These are phyloP conservation scores for Trichechus manatus DNA, from an alignment of 2,113 vertebrate genomes.

Conservation along the genomic window DNA sequence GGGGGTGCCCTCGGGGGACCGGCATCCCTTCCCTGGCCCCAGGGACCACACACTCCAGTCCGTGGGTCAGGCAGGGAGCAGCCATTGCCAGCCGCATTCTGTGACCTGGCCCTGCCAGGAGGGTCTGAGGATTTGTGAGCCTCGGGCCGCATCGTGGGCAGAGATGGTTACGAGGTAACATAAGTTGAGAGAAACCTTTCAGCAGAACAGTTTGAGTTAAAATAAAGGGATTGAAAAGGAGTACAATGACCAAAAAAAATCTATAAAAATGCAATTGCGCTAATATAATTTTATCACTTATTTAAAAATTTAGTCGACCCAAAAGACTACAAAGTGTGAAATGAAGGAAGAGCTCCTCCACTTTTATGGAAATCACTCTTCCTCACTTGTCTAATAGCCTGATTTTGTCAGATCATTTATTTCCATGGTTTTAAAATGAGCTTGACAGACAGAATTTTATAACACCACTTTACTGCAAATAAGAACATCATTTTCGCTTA, in stretches of 20 bases:
- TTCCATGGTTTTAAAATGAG: slow-evolving; percentile 92
- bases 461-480: slow-evolving; percentile 93
- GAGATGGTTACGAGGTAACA: slow-evolving; percentile 86
- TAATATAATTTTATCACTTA: slow-evolving; percentile 95
- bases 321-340: slow-evolving; percentile 94
- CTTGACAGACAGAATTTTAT: slow-evolving; percentile 94
- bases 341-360: slow-evolving; percentile 92
- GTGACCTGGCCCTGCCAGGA: slow-evolving; percentile 47
- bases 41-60: not conserved
- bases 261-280: slow-evolving; percentile 93
- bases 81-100: accelerated
- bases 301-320: slow-evolving; percentile 94
- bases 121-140: slow-evolving; percentile 80
- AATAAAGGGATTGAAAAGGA: slow-evolving; percentile 92
- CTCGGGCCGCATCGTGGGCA: slow-evolving; percentile 75
- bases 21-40: not conserved
- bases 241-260: slow-evolving; percentile 93
- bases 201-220: slow-evolving; percentile 89
- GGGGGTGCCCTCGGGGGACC: not conserved
- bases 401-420: slow-evolving; percentile 94
- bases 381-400: slow-evolving; percentile 93
- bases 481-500: slow-evolving; percentile 94
- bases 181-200: slow-evolving; percentile 90
- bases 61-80: accelerated
- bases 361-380: slow-evolving; percentile 94